These are phyloP conservation scores for Osmerus mordax DNA, from an alignment of 2,113 vertebrate species.

Conservation along the genomic window DNA sequence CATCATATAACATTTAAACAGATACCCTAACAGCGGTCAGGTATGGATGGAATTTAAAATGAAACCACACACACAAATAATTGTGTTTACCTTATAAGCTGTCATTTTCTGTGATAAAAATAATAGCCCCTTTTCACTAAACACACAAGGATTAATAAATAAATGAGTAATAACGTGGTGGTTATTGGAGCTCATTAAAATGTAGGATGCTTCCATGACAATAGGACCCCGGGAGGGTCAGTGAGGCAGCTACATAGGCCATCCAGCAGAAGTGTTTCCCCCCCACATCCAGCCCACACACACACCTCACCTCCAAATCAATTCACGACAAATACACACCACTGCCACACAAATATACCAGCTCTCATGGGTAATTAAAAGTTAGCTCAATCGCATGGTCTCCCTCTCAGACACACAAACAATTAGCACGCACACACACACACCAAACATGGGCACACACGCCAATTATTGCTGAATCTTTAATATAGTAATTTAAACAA, in stretches of 20 bases:
- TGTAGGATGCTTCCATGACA: constrained; percentile 61
- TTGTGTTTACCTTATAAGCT: constrained; percentile 10
- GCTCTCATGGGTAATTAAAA: constrained; percentile 66
- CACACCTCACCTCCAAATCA: constrained; percentile 58
- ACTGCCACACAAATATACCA: constrained; percentile 18
- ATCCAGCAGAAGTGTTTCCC: constrained; percentile 11
- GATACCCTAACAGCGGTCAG: not conserved
- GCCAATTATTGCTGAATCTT: constrained; percentile 79
- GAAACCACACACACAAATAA: constrained; percentile 7
- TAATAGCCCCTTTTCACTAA: constrained; percentile 20
- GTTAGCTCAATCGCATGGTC: constrained; percentile 65
- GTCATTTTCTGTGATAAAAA: not conserved
- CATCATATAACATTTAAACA: not conserved
- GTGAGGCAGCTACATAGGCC: constrained; percentile 27
- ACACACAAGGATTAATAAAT: constrained; percentile 60
- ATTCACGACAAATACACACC: constrained; percentile 24
- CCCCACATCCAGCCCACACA: constrained; percentile 53
- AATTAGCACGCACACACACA: constrained; percentile 21
- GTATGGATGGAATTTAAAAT: too few relatives aligned
- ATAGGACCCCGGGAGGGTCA: constrained; percentile 61
- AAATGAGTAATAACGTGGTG: constrained; percentile 71
- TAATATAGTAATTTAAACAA: constrained; percentile 69
- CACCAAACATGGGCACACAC: constrained; percentile 64
- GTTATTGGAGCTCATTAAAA: constrained; percentile 75
- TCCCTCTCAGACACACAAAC: constrained; percentile 43